phyloP scores from a whole-genome alignment of 2,888 invertebrate species.

The Lumbricus terrestris region DNA sequence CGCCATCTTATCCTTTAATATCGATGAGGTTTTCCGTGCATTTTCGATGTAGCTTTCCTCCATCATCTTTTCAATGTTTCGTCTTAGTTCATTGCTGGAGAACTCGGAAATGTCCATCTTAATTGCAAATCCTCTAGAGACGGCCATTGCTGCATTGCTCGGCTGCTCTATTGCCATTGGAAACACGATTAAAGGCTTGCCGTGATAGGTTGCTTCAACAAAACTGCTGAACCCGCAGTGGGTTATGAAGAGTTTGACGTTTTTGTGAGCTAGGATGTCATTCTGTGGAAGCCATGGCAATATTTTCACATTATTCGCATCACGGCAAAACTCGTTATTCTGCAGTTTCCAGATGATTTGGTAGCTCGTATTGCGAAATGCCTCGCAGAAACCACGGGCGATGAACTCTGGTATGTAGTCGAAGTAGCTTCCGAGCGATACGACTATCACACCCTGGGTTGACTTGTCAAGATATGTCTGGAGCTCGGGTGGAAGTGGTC shows the following conservation, averaged over 20 bases:
- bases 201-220: conserved; percentile 27
- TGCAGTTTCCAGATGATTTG: conserved; percentile 23
- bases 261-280: conserved; percentile 28
- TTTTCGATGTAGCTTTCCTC: background rate
- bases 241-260: conserved; percentile 24
- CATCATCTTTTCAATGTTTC: conserved; percentile 14
- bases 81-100: conserved; percentile 19
- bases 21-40: conserved; percentile 8
- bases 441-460: conserved; percentile 15
- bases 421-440: conserved; percentile 33
- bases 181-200: conserved; percentile 26
- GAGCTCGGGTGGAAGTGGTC: conserved; percentile 22
- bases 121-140: conserved; percentile 21
- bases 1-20: conserved; percentile 23
- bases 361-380: conserved; percentile 10
- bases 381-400: conserved; percentile 23
- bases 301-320: conserved; percentile 16
- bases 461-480: conserved; percentile 9
- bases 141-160: conserved; percentile 15
- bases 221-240: conserved; percentile 30
- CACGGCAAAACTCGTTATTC: background rate
- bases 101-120: conserved; percentile 21
- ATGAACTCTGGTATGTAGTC: conserved; percentile 14
- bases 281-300: conserved; percentile 31
- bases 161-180: conserved; percentile 26